These are phyloP conservation scores for Psilopsiagon aymara DNA, from an alignment of 2,113 vertebrate genomes.

Conservation along the genomic window DNA sequence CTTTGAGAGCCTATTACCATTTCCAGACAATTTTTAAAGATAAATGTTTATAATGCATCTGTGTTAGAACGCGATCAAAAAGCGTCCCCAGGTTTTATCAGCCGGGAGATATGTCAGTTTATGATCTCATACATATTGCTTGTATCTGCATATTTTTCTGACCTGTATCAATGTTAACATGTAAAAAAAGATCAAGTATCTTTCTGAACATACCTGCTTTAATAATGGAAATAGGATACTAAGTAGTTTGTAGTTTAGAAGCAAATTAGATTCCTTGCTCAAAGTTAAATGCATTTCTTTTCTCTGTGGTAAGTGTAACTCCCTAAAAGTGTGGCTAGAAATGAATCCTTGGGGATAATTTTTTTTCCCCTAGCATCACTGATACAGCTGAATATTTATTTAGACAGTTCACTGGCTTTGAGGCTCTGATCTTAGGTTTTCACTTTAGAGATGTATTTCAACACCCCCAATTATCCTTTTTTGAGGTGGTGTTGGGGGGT, in stretches of 20 bases:
- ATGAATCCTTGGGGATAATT: neutral
- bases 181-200: neutral
- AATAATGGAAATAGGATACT: neutral
- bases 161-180: neutral
- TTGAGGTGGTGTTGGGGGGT: neutral
- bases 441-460: neutral
- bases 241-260: neutral
- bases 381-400: neutral
- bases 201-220: neutral
- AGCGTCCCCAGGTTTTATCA: neutral
- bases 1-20: neutral
- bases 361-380: accelerated
- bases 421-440: neutral
- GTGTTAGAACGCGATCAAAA: neutral
- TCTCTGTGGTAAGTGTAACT: neutral
- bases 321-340: neutral
- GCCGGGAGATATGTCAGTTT: neutral
- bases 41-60: neutral
- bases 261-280: neutral
- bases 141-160: neutral
- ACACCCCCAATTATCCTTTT: neutral
- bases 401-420: neutral
- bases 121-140: neutral
- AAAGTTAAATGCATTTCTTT: neutral
- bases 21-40: neutral